phyloP scores from a whole-genome alignment of 2,888 invertebrate species.

The Bruchidius siliquastri region DNA sequence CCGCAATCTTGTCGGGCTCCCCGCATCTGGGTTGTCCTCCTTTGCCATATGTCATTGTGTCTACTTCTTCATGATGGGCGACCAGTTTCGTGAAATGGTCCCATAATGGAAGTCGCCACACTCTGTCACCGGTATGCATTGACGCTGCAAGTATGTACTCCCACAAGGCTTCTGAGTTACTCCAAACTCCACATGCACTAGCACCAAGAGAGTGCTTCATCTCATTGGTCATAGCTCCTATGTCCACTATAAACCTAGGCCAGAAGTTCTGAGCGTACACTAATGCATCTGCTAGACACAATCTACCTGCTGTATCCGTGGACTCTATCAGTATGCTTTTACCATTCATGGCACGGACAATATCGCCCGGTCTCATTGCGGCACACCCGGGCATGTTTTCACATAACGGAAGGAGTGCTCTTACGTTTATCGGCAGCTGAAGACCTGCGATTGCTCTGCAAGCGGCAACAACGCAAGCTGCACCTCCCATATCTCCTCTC shows the following conservation, averaged over 20 bases:
- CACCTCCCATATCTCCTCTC: constrained; percentile 84
- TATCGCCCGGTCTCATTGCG: constrained; percentile 77
- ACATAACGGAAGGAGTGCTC: constrained; percentile 71
- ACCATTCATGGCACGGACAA: constrained; percentile 68
- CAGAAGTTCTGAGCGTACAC: constrained; percentile 72
- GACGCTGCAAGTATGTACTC: constrained; percentile 64
- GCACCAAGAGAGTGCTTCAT: constrained; percentile 54
- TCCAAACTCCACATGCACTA: constrained; percentile 68
- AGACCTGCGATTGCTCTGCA: constrained; percentile 66
- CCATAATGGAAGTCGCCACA: constrained; percentile 82
- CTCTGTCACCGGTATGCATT: constrained; percentile 68
- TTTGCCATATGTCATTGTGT: constrained; percentile 54
- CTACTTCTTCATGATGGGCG: constrained; percentile 48
- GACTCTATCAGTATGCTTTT: constrained; percentile 70
- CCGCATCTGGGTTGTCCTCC: constrained; percentile 51
- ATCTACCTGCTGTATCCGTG: constrained; percentile 76
- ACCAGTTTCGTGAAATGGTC: constrained; percentile 62
- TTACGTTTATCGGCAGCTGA: constrained; percentile 66
- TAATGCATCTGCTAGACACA: constrained; percentile 76
- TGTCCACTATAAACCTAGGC: constrained; percentile 66
- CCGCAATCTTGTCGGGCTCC: constrained; percentile 71
- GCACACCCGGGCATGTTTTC: constrained; percentile 76
- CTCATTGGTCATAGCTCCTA: constrained; percentile 68
- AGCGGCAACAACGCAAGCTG: constrained; percentile 70
- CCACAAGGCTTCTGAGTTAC: constrained; percentile 67